phyloP scores from a whole-genome alignment of 2,888 invertebrate species.

The Euzetes globulus region DNA sequence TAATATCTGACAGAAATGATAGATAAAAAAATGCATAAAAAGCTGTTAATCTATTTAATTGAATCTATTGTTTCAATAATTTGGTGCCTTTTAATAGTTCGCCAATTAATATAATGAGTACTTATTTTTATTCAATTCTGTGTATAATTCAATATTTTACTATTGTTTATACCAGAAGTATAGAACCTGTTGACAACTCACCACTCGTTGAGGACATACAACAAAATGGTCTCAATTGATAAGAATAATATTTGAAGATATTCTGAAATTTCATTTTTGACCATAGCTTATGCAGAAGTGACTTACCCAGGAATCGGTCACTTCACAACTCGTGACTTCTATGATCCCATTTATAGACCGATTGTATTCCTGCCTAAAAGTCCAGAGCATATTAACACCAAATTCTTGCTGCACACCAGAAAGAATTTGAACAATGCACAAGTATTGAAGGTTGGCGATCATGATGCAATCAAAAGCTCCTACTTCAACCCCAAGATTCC shows the following conservation, averaged over 20 bases:
- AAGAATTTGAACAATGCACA: slow-evolving; percentile 36
- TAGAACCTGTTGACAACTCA: too few species aligned
- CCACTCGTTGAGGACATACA: background rate
- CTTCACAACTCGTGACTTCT: slow-evolving; percentile 37
- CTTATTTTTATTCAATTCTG: background rate
- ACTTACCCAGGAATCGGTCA: slow-evolving; percentile 32
- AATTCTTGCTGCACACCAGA: slow-evolving; percentile 39
- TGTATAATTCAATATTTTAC: background rate
- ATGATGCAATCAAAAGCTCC: slow-evolving; percentile 33
- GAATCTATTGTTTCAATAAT: too few species aligned
- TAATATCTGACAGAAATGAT: too few species aligned
- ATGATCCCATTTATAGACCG: slow-evolving; percentile 38
- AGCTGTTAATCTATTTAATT: too few species aligned
- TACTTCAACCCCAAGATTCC: slow-evolving; percentile 31
- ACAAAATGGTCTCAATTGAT: background rate
- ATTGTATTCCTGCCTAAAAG: slow-evolving; percentile 39
- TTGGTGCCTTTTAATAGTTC: too few species aligned
- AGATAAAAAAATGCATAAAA: too few species aligned
- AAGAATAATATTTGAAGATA: background rate
- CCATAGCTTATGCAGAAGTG: background rate
- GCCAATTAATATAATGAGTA: background rate
- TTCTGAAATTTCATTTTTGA: background rate
- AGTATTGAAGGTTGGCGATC: slow-evolving; percentile 31
- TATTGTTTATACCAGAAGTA: background rate
- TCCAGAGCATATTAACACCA: slow-evolving; percentile 36